phyloP scores from a whole-genome alignment of 1,140 invertebrate genomes.

The Drosophila leontia region DNA sequence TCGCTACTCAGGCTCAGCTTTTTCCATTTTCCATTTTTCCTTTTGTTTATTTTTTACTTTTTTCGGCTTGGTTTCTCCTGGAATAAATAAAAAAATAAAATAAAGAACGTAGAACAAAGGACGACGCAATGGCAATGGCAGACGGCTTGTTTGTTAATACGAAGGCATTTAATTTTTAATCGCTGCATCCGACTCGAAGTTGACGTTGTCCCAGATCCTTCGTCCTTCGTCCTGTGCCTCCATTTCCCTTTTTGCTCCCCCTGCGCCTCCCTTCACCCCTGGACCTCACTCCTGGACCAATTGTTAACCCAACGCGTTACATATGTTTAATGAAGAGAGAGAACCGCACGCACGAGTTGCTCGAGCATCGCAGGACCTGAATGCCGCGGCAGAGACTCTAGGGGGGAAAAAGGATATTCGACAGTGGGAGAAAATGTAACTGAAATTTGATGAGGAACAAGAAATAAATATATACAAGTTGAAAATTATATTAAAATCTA shows the following conservation, averaged over 20 bases:
- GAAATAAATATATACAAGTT: neutral
- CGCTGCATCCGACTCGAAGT: conserved; percentile 67
- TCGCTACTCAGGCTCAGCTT: conserved; percentile 15
- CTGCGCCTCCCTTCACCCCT: neutral
- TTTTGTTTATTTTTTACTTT: conserved; percentile 1
- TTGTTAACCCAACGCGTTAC: conserved; percentile 68
- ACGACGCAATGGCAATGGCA: conserved; percentile 13
- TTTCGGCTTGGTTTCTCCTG: conserved; percentile 6
- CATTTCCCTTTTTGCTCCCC: neutral
- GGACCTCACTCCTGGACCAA: conserved; percentile 18
- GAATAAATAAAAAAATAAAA: conserved; percentile 9
- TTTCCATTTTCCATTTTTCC: conserved; percentile 23
- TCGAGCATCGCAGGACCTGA: conserved; percentile 19
- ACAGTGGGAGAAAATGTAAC: neutral
- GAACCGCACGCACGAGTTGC: conserved; percentile 61
- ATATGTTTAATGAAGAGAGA: conserved; percentile 76
- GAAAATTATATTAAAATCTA: too few species aligned
- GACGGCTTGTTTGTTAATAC: conserved; percentile 77
- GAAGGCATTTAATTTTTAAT: conserved; percentile 82
- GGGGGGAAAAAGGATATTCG: conserved; percentile 1
- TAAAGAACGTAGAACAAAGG: neutral
- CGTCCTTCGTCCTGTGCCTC: neutral
- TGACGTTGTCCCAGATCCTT: conserved; percentile 25
- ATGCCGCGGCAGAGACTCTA: neutral
- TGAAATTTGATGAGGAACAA: neutral